Evolutionary conservation across 2,797 vertebrate species (phyloP), one percentile per base, ranked within the genome.

Genomic region (Danio kyathit): DNA sequence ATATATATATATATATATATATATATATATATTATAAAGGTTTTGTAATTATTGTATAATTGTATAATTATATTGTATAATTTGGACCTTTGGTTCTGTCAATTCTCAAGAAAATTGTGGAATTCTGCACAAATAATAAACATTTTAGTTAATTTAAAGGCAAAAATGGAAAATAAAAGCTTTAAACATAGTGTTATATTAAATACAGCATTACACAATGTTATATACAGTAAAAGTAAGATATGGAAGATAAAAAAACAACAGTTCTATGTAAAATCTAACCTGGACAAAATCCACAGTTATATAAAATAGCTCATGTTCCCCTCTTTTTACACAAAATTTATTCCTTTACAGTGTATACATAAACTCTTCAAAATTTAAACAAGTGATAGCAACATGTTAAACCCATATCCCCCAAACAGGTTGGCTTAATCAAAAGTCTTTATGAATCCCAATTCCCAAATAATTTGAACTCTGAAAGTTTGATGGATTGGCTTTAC

Each of bases 331-430:
- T 96, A 94, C 96, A 96, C 95, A 93, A 97, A 97, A 96, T 95
- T 95, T 96, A 96, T 94, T 93, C 93, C 94, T 98, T 97, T 97
- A 97, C 96, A 98, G 96, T 95, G 96, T 96, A 95, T 96, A 97
- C 96, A 97, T 96, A 96, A 95, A 96, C 95, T 96, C 95, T 97
- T 94, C 95, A 96, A 95, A 95, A 91, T 95, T 94, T 95, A 96
- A 96, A 94, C 95, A 95, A 94, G 94, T 91, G 94, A 96, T 89
- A 89, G 57, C 93, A 93, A 94, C 91, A 93, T 91, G 95, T 88
- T 86, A 90, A 94, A 94, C 93, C 85, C 87, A 92, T 91, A 91
- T 90, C 90, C 92, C 89, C 92, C 94, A 90, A 96, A 96, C 88
- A 73, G 46, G 19, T 63, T 71, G 59, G 43, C 44, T 72, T 63